Conservation (phyloP, 2,113 vertebrate genomes). For the Campylorhamphus procurvoides region DNA sequence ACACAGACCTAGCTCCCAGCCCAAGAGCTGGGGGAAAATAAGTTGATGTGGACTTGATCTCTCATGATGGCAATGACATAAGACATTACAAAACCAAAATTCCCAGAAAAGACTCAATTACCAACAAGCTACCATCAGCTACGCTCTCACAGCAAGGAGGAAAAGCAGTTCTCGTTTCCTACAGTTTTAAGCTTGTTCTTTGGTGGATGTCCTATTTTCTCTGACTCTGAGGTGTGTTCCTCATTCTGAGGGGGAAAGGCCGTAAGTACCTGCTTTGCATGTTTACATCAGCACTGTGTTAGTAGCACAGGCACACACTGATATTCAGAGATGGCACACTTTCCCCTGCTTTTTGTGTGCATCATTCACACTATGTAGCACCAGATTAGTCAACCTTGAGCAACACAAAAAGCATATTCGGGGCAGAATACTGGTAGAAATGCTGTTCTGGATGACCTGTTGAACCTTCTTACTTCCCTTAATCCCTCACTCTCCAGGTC, state of each 20-base stretch:
- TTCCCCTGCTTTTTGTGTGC: rapidly evolving
- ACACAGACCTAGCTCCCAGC: not conserved
- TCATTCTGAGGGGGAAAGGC: not conserved
- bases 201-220: not conserved
- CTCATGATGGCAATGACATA: not conserved
- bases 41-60: not conserved
- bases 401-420: not conserved
- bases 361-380: not conserved
- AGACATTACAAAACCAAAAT: not conserved
- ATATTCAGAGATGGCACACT: not conserved
- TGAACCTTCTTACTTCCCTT: not conserved
- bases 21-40: not conserved
- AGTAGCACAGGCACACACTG: not conserved
- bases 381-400: not conserved
- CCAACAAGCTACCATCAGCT: not conserved
- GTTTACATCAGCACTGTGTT: not conserved
- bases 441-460: not conserved
- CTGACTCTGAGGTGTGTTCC: not conserved
- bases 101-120: not conserved
- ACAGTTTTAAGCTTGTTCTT: not conserved
- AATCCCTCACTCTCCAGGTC: not conserved
- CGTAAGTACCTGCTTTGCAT: not conserved
- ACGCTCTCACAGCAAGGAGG: not conserved
- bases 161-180: not conserved
- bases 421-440: not conserved